Evolutionary conservation across 2,113 vertebrate genomes (phyloP), one percentile per base, ranked within the genome.

Genomic region (Callaeas wilsoni): DNA sequence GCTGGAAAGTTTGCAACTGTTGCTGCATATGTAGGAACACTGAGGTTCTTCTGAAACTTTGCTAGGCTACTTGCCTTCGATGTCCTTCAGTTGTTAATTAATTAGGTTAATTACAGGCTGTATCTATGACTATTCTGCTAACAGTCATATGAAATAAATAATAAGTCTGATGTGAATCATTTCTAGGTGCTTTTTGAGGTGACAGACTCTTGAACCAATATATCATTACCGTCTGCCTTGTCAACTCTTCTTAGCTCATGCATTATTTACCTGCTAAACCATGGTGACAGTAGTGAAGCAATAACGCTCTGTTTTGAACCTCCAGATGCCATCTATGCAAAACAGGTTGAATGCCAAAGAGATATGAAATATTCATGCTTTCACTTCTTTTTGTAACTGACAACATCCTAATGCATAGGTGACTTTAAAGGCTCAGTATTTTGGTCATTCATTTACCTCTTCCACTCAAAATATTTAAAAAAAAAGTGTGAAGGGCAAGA

Each of bases 261-360:
- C 85, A 96, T 96, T 96, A 96, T 96, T 96, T 96, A 97, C 94
- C 90, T 92, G 60, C 83, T 91, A 94, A 96, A 64, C 75, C 69
- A 50, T 7, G 56, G 91, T 84, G 95, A 94, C 86, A 88, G 83
- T 60, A 33, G 89, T 52, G 65, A 50, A 82, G 86, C 60, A 80
- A 68, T 86, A 91, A 91, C 0, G 8, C 41, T 90, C 55, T 74
- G 60, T 75, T 95, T 83, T 87, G 94, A 94, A 94, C 89, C 84
- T 96, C 86, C 88, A 95, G 87, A 62, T 95, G 90, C 87, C 85
- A 91, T 70, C 83, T 76, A 93, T 96, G 94, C 93, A 96, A 95
- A 96, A 69, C 6, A 95, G 53, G 57, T 19, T 94, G 80, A 85
- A 93, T 88, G 64, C 82, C 92, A 93, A 87, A 95, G 57, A 93